Conservation (phyloP, 2,113 vertebrate species). For the Sphaerodactylus townsendi region DNA sequence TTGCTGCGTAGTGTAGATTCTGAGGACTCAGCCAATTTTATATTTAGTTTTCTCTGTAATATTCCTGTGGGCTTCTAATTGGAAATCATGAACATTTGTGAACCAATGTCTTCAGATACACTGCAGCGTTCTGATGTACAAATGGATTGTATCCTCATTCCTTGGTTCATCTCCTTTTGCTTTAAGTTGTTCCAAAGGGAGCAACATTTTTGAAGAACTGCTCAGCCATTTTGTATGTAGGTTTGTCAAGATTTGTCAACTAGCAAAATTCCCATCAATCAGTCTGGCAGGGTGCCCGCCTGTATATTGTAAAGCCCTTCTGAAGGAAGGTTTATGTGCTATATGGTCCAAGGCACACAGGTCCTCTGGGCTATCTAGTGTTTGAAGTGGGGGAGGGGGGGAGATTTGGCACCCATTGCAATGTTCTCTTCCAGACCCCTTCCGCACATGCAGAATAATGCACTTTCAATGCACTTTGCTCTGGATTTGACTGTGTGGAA, state of each 20-base stretch:
- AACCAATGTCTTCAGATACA: neutral
- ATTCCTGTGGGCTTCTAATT: neutral
- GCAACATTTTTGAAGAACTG: slow-evolving; percentile 9
- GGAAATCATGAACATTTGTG: neutral
- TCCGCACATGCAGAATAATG: too few relatives aligned
- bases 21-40: slow-evolving; percentile 9
- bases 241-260: too few relatives aligned
- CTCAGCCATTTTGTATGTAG: neutral
- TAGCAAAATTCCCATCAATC: too few relatives aligned
- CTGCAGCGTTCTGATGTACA: neutral
- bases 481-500: too few relatives aligned
- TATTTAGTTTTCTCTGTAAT: slow-evolving; percentile 7
- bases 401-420: neutral
- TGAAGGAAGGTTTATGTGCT: too few relatives aligned
- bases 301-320: too few relatives aligned
- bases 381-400: too few relatives aligned
- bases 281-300: too few relatives aligned
- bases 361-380: too few relatives aligned
- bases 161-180: neutral
- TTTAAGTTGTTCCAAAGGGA: neutral
- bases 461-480: too few relatives aligned
- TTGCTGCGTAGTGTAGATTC: neutral
- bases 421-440: too few relatives aligned
- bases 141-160: neutral
- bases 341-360: too few relatives aligned